These are phyloP conservation scores for Caranx melampygus DNA, from an alignment of 2,113 vertebrate species.

Conservation along the genomic window DNA sequence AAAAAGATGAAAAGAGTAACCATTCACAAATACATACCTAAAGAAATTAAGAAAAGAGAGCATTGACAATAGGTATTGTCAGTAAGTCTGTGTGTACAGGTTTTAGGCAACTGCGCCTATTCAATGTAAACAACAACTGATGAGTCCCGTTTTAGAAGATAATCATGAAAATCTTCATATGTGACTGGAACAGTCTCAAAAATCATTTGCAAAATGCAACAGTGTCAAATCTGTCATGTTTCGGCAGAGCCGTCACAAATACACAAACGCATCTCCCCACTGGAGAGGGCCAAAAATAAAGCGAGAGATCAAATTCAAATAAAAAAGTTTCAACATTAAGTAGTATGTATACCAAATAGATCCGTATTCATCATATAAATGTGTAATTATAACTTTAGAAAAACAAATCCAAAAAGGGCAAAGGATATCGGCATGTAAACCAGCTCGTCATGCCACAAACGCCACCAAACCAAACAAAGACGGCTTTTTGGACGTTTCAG, in stretches of 20 bases:
- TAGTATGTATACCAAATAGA: conserved; percentile 1
- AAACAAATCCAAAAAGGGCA: conserved; percentile 5
- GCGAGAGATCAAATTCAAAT: conserved; percentile 21
- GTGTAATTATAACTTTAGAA: conserved; percentile 5
- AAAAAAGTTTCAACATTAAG: conserved; percentile 42
- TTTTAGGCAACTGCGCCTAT: conserved; percentile 50
- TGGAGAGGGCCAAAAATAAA: conserved; percentile 15
- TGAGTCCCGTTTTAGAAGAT: conserved; percentile 41
- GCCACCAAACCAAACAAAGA: background rate
- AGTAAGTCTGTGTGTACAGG: conserved; percentile 51
- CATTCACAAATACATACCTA: conserved; percentile 27
- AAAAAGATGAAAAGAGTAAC: conserved; percentile 27
- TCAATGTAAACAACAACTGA: conserved; percentile 73
- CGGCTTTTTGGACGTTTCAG: background rate
- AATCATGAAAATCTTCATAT: conserved; percentile 29
- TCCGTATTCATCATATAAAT: conserved; percentile 24
- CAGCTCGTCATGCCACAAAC: conserved; percentile 12
- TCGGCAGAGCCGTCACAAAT: conserved; percentile 4
- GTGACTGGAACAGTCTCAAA: conserved; percentile 11
- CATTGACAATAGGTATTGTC: conserved; percentile 12
- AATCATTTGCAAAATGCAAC: conserved; percentile 34
- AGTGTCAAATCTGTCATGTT: conserved; percentile 1
- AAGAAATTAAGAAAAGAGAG: conserved; percentile 32
- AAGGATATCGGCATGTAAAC: conserved; percentile 38
- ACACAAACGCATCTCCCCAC: conserved; percentile 8